Evolutionary conservation across 2,113 vertebrate genomes (phyloP).

Genomic region (Gymnobelideus leadbeateri): DNA sequence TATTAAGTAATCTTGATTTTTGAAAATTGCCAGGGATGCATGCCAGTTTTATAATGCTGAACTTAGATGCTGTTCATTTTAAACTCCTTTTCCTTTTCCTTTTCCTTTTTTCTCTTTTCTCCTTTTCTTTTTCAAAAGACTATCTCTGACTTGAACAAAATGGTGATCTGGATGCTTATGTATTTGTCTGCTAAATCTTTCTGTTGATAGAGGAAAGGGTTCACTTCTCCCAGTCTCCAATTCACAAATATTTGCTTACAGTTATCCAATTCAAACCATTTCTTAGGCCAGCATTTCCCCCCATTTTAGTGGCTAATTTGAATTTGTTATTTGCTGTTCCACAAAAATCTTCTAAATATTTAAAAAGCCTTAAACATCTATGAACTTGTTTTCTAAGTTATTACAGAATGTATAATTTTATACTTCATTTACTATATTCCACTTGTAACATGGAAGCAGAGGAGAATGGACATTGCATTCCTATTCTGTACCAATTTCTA

Average conservation of each 20-base stretch:
- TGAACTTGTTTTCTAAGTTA: slow-evolving; percentile 81
- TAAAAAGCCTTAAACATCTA: slow-evolving; percentile 87
- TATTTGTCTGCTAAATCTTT: slow-evolving; percentile 80
- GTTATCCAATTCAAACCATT: slow-evolving; percentile 56
- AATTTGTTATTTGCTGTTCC: slow-evolving; percentile 74
- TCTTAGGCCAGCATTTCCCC: slow-evolving; percentile 61
- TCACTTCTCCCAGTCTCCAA: slow-evolving; percentile 58
- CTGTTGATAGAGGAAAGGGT: slow-evolving; percentile 73
- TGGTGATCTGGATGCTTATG: slow-evolving; percentile 81
- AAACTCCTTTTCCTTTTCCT: slow-evolving; percentile 76
- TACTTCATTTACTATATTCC: slow-evolving; percentile 80
- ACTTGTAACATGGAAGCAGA: slow-evolving; percentile 73
- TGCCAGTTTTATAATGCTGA: slow-evolving; percentile 81
- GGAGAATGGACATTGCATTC: slow-evolving; percentile 64
- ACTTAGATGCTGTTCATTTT: slow-evolving; percentile 72
- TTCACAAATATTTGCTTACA: slow-evolving; percentile 72
- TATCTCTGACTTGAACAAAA: slow-evolving; percentile 78
- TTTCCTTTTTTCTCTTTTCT: slow-evolving; percentile 51
- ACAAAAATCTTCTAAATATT: slow-evolving; percentile 80
- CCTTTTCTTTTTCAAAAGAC: slow-evolving; percentile 65
- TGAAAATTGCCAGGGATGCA: slow-evolving; percentile 79
- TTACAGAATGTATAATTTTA: slow-evolving; percentile 87
- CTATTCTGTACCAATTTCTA: slow-evolving; percentile 50
- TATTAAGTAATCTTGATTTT: slow-evolving; percentile 73
- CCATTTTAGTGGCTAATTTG: slow-evolving; percentile 69